Evolutionary conservation across 1,140 invertebrate genomes (phyloP).

Genomic region (Orius insidiosus): DNA sequence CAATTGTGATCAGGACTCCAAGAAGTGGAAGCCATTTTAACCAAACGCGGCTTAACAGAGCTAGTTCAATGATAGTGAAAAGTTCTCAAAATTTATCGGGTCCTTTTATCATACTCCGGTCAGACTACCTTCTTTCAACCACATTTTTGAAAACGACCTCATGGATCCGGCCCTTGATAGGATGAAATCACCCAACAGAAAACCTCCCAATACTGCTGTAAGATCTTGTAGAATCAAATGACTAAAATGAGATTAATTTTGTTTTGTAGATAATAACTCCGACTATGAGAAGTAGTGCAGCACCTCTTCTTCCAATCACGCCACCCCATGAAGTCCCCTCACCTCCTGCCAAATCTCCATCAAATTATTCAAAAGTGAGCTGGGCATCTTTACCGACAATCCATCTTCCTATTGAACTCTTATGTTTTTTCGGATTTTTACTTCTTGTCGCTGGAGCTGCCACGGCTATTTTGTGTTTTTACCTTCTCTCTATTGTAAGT

Average conservation of each 20-base stretch:
- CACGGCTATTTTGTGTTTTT: conserved; percentile 11
- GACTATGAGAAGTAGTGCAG: conserved; percentile 9
- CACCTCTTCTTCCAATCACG: conserved; percentile 7
- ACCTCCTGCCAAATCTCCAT: conserved; percentile 8
- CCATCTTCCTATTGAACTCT: conserved; percentile 14
- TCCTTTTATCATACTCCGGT: not conserved
- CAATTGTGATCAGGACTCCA: not conserved
- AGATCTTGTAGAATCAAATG: too few relatives aligned
- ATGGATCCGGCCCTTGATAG: not conserved
- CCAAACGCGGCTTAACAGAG: too few relatives aligned
- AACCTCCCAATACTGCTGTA: conserved; percentile 14
- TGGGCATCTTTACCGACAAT: conserved; percentile 10
- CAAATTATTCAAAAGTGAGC: conserved; percentile 6
- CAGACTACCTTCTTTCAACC: conserved; percentile 4
- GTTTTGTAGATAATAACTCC: conserved; percentile 13
- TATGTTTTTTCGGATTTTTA: conserved; percentile 15
- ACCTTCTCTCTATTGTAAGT: conserved; percentile 15
- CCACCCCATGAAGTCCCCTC: conserved; percentile 4
- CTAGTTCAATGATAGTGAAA: too few relatives aligned
- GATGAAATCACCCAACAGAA: conserved; percentile 7
- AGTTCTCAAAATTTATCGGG: too few relatives aligned
- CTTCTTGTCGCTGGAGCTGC: conserved; percentile 13
- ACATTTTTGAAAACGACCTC: conserved; percentile 6
- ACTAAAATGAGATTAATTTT: not conserved
- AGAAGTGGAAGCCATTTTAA: too few relatives aligned